Evolutionary conservation across 2,888 invertebrate genomes (phyloP), one percentile per base, ranked within the genome.

Genomic region (Parnassius orleans): DNA sequence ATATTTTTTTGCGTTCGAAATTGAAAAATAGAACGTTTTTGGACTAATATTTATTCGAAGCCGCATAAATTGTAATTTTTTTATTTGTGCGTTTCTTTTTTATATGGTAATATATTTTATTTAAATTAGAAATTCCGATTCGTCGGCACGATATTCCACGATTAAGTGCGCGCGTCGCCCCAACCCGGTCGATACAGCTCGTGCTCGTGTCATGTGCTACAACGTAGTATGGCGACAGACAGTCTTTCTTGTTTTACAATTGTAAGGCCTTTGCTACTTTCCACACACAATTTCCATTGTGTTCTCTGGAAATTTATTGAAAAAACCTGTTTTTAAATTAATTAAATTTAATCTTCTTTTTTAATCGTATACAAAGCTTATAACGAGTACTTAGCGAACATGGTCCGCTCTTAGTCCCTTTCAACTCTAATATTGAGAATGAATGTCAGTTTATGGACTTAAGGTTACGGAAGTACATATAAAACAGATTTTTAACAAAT

Each of bases 111-210:
- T 33, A 43, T 43, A 43, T 14, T 24, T 65, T 55, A 41, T 59
- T 64, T 60, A 52, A 57, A 60, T 66, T 65, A 60, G 19, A 50
- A 65, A 70, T 77, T 73, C 63, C 65, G 65, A 61, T 65, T 65
- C 63, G 59, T 59, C 66, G 77, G 77, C 77, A 76, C 68, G 72
- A 67, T 70, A 78, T 80, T 72, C 76, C 74, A 72, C 71, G 73
- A 78, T 80, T 67, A 78, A 76, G 74, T 89, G 90, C 90, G 90
- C 90, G 90, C 90, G 90, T 88, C 90, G 87, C 69, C 66, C 66
- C 64, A 65, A 55, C 69, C 74, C 77, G 88, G 89, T 90, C 90
- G 89, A 90, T 90, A 90, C 79, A 89, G 88, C 87, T 67, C 75
- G 76, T 80, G 80, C 87, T 67, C 75, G 76, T 80, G 80, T 80